A percentile compares a stretch with the other conserved stretches of the same genome.
Evolutionary conservation across 1,140 invertebrate species (phyloP).

Genomic region (Probaryconus sp.): DNA sequence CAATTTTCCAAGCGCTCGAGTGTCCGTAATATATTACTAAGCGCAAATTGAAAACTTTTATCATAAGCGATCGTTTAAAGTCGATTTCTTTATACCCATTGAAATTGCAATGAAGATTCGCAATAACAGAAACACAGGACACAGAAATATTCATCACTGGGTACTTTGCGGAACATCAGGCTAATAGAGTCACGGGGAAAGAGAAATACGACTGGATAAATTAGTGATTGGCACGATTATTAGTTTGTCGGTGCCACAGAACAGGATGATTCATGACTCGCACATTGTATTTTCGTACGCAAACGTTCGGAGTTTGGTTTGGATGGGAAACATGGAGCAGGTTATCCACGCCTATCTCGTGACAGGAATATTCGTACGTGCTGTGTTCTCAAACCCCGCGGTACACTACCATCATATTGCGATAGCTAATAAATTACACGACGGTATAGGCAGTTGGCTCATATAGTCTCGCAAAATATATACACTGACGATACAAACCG

Average conservation of each 20-base stretch:
- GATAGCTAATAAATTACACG: conserved; percentile 73
- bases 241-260: conserved; percentile 63
- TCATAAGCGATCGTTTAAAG: too few species aligned
- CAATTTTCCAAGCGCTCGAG: too few species aligned
- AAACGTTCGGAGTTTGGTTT: conserved; percentile 70
- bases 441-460: conserved; percentile 44
- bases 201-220: conserved; percentile 61
- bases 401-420: conserved; percentile 72
- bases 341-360: conserved; percentile 64
- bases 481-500: conserved; percentile 30
- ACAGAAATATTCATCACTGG: too few species aligned
- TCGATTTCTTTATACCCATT: too few species aligned
- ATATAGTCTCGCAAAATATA: conserved; percentile 46
- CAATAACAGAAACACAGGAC: too few species aligned
- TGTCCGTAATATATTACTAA: too few species aligned
- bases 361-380: conserved; percentile 77
- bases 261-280: conserved; percentile 73
- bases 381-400: conserved; percentile 67
- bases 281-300: conserved; percentile 70
- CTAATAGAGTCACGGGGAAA: too few species aligned
- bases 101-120: too few species aligned
- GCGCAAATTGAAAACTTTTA: too few species aligned
- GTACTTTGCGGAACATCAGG: too few species aligned
- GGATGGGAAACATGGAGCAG: conserved; percentile 74
- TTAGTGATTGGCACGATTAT: conserved; percentile 74